These are phyloP conservation scores for Hemicordylus capensis DNA, from an alignment of 2,113 vertebrate species.

Conservation along the genomic window DNA sequence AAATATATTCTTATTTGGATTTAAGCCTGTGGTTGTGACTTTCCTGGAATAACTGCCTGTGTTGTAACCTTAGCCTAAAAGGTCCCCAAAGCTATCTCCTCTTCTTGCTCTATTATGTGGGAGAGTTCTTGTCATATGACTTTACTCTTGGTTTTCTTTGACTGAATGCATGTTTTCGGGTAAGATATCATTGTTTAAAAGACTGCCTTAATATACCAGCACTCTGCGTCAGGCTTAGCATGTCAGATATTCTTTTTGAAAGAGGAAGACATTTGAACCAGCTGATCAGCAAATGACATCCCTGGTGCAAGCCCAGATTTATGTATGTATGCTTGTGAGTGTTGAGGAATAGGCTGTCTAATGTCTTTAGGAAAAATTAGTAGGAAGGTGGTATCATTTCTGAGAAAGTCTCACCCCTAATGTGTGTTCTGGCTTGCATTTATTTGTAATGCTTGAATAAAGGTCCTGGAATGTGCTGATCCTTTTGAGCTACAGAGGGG, in stretches of 20 bases:
- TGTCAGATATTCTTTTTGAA: neutral
- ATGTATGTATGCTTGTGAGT: neutral
- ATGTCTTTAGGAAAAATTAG: neutral
- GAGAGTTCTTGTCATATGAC: no score
- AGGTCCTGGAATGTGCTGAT: constrained; percentile 41
- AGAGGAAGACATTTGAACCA: neutral
- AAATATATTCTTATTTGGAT: no score
- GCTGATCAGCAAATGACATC: neutral
- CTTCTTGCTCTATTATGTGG: neutral
- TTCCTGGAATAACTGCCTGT: no score
- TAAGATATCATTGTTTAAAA: neutral
- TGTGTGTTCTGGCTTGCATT: neutral
- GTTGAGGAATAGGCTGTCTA: neutral
- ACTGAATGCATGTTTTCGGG: neutral
- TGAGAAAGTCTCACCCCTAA: neutral
- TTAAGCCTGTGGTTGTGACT: no score
- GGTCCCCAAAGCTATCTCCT: neutral
- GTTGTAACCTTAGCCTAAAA: no score
- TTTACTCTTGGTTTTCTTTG: neutral
- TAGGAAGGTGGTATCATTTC: neutral
- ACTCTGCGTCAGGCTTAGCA: no score
- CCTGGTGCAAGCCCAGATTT: neutral
- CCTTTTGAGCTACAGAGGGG: constrained; percentile 38
- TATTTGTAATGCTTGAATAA: neutral
- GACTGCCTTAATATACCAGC: neutral